phyloP scores from a whole-genome alignment of 2,113 vertebrate species.

The Rhinolophus ferrumequinum region DNA sequence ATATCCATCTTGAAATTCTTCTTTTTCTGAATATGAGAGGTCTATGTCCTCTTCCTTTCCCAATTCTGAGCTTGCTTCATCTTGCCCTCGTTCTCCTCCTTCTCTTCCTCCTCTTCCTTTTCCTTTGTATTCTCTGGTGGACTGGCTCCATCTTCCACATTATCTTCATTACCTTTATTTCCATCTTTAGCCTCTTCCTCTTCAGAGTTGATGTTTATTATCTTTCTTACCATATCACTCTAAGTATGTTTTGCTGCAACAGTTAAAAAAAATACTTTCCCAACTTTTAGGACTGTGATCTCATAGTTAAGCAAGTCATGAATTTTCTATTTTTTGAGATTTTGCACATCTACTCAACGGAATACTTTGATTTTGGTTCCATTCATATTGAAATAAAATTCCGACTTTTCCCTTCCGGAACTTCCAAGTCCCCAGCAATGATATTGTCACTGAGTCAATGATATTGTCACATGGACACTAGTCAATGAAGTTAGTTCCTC shows the following conservation, averaged over 20 bases:
- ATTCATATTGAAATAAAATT: slow-evolving; percentile 85
- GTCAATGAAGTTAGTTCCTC: slow-evolving; percentile 79
- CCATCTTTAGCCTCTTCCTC: slow-evolving; percentile 85
- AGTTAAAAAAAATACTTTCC: slow-evolving; percentile 91
- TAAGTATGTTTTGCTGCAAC: slow-evolving; percentile 90
- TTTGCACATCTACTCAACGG: slow-evolving; percentile 86
- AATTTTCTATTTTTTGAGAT: slow-evolving; percentile 91
- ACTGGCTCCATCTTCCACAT: slow-evolving; percentile 85
- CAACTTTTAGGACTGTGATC: slow-evolving; percentile 88
- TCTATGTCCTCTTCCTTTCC: slow-evolving; percentile 87
- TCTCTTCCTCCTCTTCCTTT: slow-evolving; percentile 66
- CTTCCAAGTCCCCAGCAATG: slow-evolving; percentile 83
- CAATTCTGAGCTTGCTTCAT: slow-evolving; percentile 83
- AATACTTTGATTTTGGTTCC: slow-evolving; percentile 87
- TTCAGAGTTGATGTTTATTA: slow-evolving; percentile 89
- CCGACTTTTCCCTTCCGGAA: slow-evolving; percentile 81
- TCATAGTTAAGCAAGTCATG: slow-evolving; percentile 92
- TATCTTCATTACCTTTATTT: slow-evolving; percentile 85
- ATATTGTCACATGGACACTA: slow-evolving; percentile 81
- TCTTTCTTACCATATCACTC: slow-evolving; percentile 92
- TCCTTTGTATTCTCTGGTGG: slow-evolving; percentile 85
- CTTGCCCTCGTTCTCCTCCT: slow-evolving; percentile 80
- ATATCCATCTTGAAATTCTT: slow-evolving; percentile 92
- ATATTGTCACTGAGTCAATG: slow-evolving; percentile 84
- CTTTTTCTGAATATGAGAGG: slow-evolving; percentile 92